These are phyloP conservation scores for Ectobius pallidus DNA, from an alignment of 2,888 invertebrate species.

Conservation along the genomic window DNA sequence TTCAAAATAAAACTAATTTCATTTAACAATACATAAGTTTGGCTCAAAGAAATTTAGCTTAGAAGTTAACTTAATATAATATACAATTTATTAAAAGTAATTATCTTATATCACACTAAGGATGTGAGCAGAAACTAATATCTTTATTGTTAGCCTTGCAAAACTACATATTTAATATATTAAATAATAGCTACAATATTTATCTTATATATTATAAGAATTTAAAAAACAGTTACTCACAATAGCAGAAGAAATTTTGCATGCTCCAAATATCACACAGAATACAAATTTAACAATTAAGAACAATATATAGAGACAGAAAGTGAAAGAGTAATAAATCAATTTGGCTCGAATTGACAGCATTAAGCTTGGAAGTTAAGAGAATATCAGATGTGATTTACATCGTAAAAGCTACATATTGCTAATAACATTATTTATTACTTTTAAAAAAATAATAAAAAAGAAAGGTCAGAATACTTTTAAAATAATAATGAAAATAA, in stretches of 20 bases:
- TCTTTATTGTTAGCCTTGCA: neutral
- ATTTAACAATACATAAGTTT: neutral
- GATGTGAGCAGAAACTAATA: neutral
- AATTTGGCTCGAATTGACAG: constrained; percentile 13
- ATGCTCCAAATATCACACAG: constrained; percentile 33
- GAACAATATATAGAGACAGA: constrained; percentile 11
- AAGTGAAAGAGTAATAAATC: neutral
- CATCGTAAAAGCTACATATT: too few relatives aligned
- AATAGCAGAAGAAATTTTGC: constrained; percentile 28
- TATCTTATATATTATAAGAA: neutral
- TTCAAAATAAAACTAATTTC: too few relatives aligned
- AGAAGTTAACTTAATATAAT: too few relatives aligned
- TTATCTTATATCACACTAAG: neutral
- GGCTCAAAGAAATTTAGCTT: neutral
- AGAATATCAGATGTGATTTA: too few relatives aligned
- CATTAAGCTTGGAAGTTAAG: neutral
- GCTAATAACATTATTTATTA: too few relatives aligned
- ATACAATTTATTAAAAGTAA: too few relatives aligned
- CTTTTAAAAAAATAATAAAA: too few relatives aligned
- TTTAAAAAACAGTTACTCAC: constrained; percentile 12
- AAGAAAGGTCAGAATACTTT: too few relatives aligned
- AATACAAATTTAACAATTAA: constrained; percentile 22
- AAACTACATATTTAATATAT: neutral
- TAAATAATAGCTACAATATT: constrained; percentile 4
- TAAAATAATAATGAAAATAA: too few relatives aligned